A percentile compares a stretch with the other conserved stretches of the same genome.
Evolutionary conservation across 2,797 vertebrate genomes (phyloP).

Genomic region (Acipenser transmontanus): DNA sequence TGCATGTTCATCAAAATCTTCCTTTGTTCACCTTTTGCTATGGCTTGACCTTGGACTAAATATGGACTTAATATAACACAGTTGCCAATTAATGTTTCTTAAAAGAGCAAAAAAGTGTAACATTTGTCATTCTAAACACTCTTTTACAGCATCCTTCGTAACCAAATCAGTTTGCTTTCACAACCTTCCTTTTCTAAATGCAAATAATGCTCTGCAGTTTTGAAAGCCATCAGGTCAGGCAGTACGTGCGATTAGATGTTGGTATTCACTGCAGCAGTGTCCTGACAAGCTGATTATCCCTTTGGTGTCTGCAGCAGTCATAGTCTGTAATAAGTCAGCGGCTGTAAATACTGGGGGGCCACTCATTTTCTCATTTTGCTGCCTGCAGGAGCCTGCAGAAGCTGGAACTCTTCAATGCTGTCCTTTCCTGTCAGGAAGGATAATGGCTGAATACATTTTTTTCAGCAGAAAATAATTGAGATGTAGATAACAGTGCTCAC

Average conservation of each 20-base stretch:
- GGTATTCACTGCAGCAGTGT: conserved; percentile 37
- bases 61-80: conserved; percentile 17
- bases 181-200: conserved; percentile 43
- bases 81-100: conserved; percentile 28
- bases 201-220: conserved; percentile 36
- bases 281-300: conserved; percentile 56
- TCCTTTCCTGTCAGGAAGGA: conserved; percentile 46
- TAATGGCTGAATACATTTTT: conserved; percentile 42
- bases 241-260: conserved; percentile 40
- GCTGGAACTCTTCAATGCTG: conserved; percentile 38
- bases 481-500: conserved; percentile 32
- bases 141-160: conserved; percentile 25
- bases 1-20: conserved; percentile 45
- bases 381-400: conserved; percentile 39
- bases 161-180: conserved; percentile 30
- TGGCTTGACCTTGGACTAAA: conserved; percentile 50
- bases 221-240: conserved; percentile 35
- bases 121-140: conserved; percentile 30
- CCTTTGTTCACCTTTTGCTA: conserved; percentile 30
- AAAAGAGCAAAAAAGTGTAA: conserved; percentile 27
- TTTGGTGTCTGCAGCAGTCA: conserved; percentile 42
- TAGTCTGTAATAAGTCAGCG: conserved; percentile 44
- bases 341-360: conserved; percentile 38
- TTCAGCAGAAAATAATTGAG: conserved; percentile 38
- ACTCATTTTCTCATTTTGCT: conserved; percentile 51